Percentiles rank a stretch among this genome's conserved stretches.
These are phyloP conservation scores for Tokudaia muenninki DNA, from an alignment of 2,797 vertebrate species.

Conservation along the genomic window DNA sequence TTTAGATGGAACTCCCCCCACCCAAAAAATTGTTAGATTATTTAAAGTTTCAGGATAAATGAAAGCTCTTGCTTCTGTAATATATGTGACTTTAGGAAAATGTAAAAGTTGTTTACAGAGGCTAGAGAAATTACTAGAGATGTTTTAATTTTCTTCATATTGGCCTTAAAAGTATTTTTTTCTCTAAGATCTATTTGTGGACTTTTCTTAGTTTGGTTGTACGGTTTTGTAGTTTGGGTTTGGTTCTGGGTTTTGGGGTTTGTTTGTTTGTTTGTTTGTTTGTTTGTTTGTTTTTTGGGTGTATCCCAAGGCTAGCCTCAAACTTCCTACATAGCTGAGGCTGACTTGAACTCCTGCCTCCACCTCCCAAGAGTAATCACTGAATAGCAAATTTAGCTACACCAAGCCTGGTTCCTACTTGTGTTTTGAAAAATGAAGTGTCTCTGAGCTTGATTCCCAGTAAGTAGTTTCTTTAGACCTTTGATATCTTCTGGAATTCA, in stretches of 20 bases:
- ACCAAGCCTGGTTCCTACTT: not conserved
- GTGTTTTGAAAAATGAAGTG: not conserved
- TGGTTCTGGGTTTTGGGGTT: not conserved
- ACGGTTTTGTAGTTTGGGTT: not conserved
- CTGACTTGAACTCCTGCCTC: not conserved
- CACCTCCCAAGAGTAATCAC: not conserved
- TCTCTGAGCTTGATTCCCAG: not conserved
- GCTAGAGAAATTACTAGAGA: not conserved
- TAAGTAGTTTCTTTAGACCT: not conserved
- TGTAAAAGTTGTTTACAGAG: not conserved
- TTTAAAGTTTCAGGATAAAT: not conserved
- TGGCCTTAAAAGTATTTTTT: not conserved
- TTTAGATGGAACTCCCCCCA: not conserved
- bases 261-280: not conserved
- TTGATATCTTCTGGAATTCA: not conserved
- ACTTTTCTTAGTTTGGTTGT: not conserved
- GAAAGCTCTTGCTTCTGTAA: not conserved
- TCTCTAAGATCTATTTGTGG: not conserved
- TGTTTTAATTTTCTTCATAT: not conserved
- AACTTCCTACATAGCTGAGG: not conserved
- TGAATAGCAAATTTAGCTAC: not conserved
- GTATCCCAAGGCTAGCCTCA: not conserved
- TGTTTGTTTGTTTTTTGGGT: not conserved
- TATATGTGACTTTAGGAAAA: not conserved
- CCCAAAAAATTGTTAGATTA: too few relatives aligned